A percentile compares a stretch with the other conserved stretches of the same genome.
Conservation (phyloP, 1,140 invertebrate genomes). For the Meloidogyne hapla region DNA sequence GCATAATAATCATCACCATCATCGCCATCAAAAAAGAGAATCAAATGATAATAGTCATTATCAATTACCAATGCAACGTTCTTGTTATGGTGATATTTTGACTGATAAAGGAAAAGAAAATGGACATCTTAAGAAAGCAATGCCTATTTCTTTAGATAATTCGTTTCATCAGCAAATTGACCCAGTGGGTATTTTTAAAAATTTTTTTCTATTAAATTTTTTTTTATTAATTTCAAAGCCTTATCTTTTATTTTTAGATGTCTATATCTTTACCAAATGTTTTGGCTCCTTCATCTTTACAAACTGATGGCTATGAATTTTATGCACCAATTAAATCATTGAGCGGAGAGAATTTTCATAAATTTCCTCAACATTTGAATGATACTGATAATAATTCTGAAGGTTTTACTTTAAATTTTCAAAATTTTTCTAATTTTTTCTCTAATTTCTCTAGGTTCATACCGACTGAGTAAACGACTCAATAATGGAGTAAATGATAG, state of each 20-base stretch:
- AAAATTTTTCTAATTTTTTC: background rate
- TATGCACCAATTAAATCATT: constrained; percentile 37
- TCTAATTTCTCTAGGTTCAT: constrained; percentile 11
- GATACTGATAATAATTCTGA: constrained; percentile 27
- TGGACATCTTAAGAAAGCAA: background rate
- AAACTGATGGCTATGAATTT: constrained; percentile 20
- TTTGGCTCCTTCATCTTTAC: constrained; percentile 43
- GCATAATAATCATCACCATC: background rate
- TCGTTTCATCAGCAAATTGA: constrained; percentile 15
- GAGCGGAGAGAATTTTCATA: constrained; percentile 58
- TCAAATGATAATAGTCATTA: background rate
- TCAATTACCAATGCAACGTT: background rate
- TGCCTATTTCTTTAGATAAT: background rate
- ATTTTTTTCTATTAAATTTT: background rate
- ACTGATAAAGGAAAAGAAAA: background rate
- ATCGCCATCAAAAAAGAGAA: background rate
- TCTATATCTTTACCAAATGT: constrained; percentile 60
- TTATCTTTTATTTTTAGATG: constrained; percentile 35
- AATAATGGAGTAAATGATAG: constrained; percentile 65
- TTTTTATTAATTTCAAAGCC: background rate
- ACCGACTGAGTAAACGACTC: constrained; percentile 52
- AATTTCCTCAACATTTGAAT: constrained; percentile 64
- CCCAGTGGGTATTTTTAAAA: background rate
- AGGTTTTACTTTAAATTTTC: background rate
- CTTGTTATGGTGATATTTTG: background rate